Conservation (phyloP, 37 sponge, comb jelly and placozoan species). For the Corticium candelabrum region DNA sequence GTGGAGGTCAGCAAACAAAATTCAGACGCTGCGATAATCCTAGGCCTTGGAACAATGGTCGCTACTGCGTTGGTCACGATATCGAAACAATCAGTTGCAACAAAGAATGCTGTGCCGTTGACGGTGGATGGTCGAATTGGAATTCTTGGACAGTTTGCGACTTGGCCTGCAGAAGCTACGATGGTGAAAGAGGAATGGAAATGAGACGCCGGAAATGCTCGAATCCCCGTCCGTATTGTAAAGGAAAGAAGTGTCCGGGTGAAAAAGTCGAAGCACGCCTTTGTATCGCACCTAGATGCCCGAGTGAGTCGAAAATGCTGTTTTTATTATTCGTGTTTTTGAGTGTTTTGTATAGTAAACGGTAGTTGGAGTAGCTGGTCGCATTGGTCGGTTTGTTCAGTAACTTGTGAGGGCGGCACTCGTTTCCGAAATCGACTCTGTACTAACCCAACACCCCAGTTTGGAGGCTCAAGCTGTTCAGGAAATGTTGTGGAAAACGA, state of each 20-base stretch:
- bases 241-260: no score
- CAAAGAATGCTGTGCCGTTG: neutral
- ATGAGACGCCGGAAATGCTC: no score
- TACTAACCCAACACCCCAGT: neutral
- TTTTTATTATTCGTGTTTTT: no score
- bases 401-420: constrained; percentile 6
- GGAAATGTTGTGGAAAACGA: neutral
- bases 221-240: no score
- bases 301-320: neutral
- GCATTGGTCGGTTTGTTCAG: neutral
- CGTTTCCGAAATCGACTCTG: neutral
- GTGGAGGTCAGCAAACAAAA: neutral
- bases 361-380: neutral
- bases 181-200: neutral
- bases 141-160: neutral
- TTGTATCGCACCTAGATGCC: neutral
- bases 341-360: neutral
- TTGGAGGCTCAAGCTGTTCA: neutral
- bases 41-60: neutral
- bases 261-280: neutral
- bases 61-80: neutral
- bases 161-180: neutral
- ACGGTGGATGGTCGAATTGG: neutral
- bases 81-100: neutral
- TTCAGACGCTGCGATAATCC: neutral